Evolutionary conservation across 1,140 invertebrate genomes (phyloP).

Genomic region (Cyclina sinensis): DNA sequence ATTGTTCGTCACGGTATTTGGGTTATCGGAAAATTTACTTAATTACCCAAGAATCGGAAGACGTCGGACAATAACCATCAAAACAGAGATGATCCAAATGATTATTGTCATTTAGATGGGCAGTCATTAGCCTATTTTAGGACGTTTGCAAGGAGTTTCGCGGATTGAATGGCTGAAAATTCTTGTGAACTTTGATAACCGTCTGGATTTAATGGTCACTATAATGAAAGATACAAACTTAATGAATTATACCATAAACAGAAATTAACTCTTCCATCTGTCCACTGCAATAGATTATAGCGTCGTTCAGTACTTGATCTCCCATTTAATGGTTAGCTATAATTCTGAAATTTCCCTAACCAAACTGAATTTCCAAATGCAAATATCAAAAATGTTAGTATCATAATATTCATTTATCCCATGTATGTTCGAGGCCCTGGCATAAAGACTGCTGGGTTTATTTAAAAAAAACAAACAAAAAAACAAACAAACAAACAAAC

Average conservation of each 20-base stretch:
- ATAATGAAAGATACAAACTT: not conserved
- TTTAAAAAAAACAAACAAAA: too few relatives aligned
- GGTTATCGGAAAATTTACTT: not conserved
- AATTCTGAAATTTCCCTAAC: too few relatives aligned
- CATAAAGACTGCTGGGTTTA: too few relatives aligned
- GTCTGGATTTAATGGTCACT: not conserved
- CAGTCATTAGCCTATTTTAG: not conserved
- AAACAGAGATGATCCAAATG: not conserved
- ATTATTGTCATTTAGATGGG: conserved; percentile 25
- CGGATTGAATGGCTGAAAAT: not conserved
- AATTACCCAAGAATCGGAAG: conserved; percentile 4
- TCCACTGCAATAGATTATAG: too few relatives aligned
- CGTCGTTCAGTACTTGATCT: too few relatives aligned
- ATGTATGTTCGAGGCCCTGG: too few relatives aligned
- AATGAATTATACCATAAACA: not conserved
- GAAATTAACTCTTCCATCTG: not conserved
- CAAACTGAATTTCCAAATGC: too few relatives aligned
- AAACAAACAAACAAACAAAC: too few relatives aligned
- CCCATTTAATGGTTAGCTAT: too few relatives aligned
- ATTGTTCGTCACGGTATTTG: not conserved
- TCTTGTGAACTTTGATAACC: not conserved
- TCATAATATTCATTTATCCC: too few relatives aligned
- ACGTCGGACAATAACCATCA: not conserved
- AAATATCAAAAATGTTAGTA: not conserved
- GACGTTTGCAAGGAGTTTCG: not conserved